Percentiles rank a stretch among this genome's conserved stretches.
Conservation (phyloP, 1,140 invertebrate genomes). For the Mesaphorura yosii region DNA sequence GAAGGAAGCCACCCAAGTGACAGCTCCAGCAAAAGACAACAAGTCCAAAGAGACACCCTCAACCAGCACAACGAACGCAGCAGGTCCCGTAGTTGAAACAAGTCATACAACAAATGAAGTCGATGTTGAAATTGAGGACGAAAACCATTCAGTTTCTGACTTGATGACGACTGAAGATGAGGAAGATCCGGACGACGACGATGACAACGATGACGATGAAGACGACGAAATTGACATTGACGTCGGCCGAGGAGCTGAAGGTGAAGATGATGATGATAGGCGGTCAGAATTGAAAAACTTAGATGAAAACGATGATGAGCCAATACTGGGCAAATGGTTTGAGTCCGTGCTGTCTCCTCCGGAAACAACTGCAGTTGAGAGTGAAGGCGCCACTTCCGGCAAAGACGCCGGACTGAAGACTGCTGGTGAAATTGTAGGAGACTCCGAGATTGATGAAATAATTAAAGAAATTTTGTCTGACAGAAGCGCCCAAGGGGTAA, state of each 20-base stretch:
- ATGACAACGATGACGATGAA: slow-evolving; percentile 16
- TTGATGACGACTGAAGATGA: slow-evolving; percentile 32
- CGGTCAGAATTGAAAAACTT: no score
- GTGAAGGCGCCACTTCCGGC: slow-evolving; percentile 7
- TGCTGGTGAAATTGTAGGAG: slow-evolving; percentile 4
- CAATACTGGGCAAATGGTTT: slow-evolving; percentile 44
- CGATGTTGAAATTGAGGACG: slow-evolving; percentile 27
- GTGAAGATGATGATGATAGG: slow-evolving; percentile 1
- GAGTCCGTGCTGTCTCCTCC: slow-evolving; percentile 41
- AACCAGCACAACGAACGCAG: no score
- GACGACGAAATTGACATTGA: no score
- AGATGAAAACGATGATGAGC: slow-evolving; percentile 38
- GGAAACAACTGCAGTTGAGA: slow-evolving; percentile 17
- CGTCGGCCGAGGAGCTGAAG: no score
- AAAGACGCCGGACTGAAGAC: background rate
- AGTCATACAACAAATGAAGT: slow-evolving; percentile 14
- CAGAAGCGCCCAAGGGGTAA: slow-evolving; percentile 22
- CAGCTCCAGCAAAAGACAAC: no score
- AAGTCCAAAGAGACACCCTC: no score
- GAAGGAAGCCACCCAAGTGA: no score
- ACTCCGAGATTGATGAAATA: slow-evolving; percentile 12
- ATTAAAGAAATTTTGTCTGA: slow-evolving; percentile 19
- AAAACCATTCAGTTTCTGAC: slow-evolving; percentile 28
- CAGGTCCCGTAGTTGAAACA: background rate
- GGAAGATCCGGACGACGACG: slow-evolving; percentile 24